Evolutionary conservation across 2,888 invertebrate species (phyloP).

Genomic region (Troilus luridus): DNA sequence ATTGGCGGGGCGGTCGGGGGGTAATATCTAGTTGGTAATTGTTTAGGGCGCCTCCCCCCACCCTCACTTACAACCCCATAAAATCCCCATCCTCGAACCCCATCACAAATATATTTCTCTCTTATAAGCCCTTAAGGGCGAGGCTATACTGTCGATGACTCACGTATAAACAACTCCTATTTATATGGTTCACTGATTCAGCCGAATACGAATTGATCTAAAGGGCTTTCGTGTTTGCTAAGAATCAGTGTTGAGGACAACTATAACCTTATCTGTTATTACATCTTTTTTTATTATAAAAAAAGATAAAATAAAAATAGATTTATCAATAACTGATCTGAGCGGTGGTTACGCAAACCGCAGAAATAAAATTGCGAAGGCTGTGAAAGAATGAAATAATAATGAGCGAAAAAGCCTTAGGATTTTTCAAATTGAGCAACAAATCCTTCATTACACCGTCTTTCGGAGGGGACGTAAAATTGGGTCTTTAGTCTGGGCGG

Average conservation of each 20-base stretch:
- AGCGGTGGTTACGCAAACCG: no score
- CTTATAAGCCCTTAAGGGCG: slow-evolving; percentile 21
- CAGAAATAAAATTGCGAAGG: no score
- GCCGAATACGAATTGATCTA: not conserved
- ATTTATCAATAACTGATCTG: no score
- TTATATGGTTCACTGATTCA: slow-evolving; percentile 40
- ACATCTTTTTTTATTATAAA: no score
- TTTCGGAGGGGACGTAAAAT: no score
- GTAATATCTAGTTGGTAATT: slow-evolving; percentile 58
- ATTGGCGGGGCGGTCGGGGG: slow-evolving; percentile 52
- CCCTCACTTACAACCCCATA: slow-evolving; percentile 58
- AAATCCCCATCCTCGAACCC: slow-evolving; percentile 50
- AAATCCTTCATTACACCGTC: no score
- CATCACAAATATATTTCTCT: slow-evolving; percentile 43
- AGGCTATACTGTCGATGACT: slow-evolving; percentile 8
- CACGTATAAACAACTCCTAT: slow-evolving; percentile 32
- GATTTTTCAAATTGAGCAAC: no score
- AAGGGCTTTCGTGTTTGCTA: not conserved
- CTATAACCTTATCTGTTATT: not conserved
- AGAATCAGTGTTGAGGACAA: not conserved
- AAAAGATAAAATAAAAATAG: no score
- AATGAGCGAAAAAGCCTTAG: no score
- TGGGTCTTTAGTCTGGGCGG: no score
- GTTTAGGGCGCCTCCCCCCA: slow-evolving; percentile 52
- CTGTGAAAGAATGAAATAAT: no score